These are phyloP conservation scores for Ardeotis arabs DNA, from an alignment of 2,113 vertebrate genomes.

Conservation along the genomic window DNA sequence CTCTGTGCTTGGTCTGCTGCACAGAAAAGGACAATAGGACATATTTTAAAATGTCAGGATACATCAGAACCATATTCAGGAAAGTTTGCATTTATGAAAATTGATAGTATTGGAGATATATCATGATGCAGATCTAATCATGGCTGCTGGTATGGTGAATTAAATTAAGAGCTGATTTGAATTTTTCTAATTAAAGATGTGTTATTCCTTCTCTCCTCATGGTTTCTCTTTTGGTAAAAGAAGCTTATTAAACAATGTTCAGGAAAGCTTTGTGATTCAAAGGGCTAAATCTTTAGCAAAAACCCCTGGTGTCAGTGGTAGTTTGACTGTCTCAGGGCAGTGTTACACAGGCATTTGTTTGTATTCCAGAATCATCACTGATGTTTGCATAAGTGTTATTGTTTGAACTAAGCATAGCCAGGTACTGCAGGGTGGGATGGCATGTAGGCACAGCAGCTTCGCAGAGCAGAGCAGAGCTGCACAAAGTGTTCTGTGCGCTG, in stretches of 20 bases:
- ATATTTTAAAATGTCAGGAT: conserved; percentile 87
- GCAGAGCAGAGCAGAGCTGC: background rate
- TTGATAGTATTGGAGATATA: conserved; percentile 82
- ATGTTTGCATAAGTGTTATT: background rate
- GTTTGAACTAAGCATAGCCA: background rate
- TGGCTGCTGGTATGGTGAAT: conserved; percentile 71
- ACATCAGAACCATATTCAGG: conserved; percentile 81
- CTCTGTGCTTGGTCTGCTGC: conserved; percentile 82
- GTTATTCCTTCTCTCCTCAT: conserved; percentile 55
- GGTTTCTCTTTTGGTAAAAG: conserved; percentile 34
- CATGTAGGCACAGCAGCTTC: background rate
- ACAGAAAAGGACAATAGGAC: conserved; percentile 86
- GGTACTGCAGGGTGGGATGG: background rate
- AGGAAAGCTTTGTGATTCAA: background rate
- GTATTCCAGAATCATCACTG: background rate
- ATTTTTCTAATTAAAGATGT: conserved; percentile 78
- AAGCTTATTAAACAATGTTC: conserved; percentile 45
- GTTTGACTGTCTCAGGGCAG: background rate
- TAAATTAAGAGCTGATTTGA: conserved; percentile 79
- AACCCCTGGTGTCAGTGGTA: background rate
- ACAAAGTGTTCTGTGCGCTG: background rate
- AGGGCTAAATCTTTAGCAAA: background rate
- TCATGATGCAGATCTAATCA: conserved; percentile 81
- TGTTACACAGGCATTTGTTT: background rate
- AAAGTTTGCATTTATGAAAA: conserved; percentile 86